Evolutionary conservation across 2,113 vertebrate species (phyloP), one percentile per base, ranked within the genome.

Genomic region (Epinephelus cyanopodus): DNA sequence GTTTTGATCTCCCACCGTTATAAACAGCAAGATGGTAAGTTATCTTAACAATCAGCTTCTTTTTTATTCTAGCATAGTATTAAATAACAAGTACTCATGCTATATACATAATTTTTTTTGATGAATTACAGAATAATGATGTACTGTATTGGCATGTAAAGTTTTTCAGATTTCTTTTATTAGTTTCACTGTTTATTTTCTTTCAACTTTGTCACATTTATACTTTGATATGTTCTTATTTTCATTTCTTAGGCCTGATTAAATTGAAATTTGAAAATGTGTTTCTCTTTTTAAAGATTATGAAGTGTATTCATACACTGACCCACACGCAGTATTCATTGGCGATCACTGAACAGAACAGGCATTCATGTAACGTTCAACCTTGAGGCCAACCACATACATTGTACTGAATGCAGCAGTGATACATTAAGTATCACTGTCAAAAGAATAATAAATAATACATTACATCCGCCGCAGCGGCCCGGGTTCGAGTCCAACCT

Each of bases 1-100:
- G 93, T 98, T 91, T 94, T 99, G 92, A 93, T 99, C 83, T 95
- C 97, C 58, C 98, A 99, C 84, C 98, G 95, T 66, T 98, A 97
- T 94, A 99, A 99, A 94, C 98, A 99, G 82, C 95, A 95, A 88
- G 96, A 98, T 73, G 96, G 98, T 99, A 94, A 97, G 87, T 52
- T 33, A 4, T 42, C 18, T 7, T 23, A 3, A 62, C 23, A 23
- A 33, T 42, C 1, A 0, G 1, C 21, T 11, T 60, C 6, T 56
- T 25, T 25, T 29, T 50, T 65, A 17, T 48, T 60, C 17, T 37
- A 6, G 1, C 33, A 37, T 37, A 37, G 15, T 33, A 7, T 53
- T 18, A 14, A 15, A 9, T 33, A 27, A 25, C 0, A 14, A 2
- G 2, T 48, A 18, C 50, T n/a, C 1, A 52, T 66, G 19, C 6